Conservation (phyloP, 2,797 vertebrate genomes). For the Eulemur rubriventer region DNA sequence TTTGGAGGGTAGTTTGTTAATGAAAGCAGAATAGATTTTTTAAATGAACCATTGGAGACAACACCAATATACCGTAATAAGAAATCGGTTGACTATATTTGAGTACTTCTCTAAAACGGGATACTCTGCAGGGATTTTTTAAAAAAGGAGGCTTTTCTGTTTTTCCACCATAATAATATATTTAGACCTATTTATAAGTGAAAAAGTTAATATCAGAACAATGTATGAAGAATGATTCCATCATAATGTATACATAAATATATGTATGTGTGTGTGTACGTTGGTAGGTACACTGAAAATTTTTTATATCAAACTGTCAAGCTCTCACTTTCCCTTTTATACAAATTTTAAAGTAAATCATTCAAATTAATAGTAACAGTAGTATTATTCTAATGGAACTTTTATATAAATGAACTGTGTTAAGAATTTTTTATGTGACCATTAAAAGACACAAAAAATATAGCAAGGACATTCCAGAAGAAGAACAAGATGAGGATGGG, state of each 20-base stretch:
- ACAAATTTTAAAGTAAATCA: neutral
- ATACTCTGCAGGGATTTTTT: neutral
- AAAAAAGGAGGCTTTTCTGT: neutral
- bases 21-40: neutral
- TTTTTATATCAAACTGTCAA: neutral
- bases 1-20: neutral
- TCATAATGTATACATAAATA: neutral
- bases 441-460: neutral
- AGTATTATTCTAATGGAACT: neutral
- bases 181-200: neutral
- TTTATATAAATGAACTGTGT: neutral
- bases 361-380: neutral
- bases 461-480: neutral
- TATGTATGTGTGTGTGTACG: too few relatives aligned
- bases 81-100: neutral
- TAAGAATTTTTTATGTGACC: constrained; percentile 6
- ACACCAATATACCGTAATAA: neutral
- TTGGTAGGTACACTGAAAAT: neutral
- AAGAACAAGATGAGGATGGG: neutral
- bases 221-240: neutral
- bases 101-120: neutral
- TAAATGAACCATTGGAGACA: neutral
- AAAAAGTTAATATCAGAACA: neutral
- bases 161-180: neutral
- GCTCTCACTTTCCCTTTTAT: neutral